Evolutionary conservation across 1,140 invertebrate genomes (phyloP).

Genomic region (Megathymus violae): DNA sequence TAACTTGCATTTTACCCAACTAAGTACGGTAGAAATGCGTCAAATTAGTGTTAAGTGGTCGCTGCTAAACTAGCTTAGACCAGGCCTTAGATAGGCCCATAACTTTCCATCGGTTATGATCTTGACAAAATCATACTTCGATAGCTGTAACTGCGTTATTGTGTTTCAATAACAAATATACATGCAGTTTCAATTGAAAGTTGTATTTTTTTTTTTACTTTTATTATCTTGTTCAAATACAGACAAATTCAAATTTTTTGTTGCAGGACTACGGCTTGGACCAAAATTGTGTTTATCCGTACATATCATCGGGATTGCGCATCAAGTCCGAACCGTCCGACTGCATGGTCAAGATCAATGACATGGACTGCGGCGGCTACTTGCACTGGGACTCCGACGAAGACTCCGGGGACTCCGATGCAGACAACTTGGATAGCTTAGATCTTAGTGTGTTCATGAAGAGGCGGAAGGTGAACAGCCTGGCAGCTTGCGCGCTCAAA

Average conservation of each 20-base stretch:
- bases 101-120: no score
- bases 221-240: no score
- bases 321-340: constrained; percentile 46
- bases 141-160: no score
- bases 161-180: no score
- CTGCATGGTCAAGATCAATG: constrained; percentile 60
- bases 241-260: constrained; percentile 7
- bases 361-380: constrained; percentile 43
- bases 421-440: constrained; percentile 31
- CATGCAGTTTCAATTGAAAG: no score
- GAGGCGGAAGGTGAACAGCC: constrained; percentile 37
- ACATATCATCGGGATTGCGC: constrained; percentile 30
- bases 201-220: no score
- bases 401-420: constrained; percentile 37
- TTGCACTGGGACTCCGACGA: constrained; percentile 65
- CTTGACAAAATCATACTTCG: no score
- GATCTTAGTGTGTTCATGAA: constrained; percentile 11
- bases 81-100: no score
- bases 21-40: no score
- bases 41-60: no score
- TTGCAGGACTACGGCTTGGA: constrained; percentile 63
- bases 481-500: constrained; percentile 50
- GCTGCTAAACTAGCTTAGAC: no score
- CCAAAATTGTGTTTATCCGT: constrained; percentile 55
- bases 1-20: no score